phyloP scores from a whole-genome alignment of 2,113 vertebrate species.

The Equus quagga region DNA sequence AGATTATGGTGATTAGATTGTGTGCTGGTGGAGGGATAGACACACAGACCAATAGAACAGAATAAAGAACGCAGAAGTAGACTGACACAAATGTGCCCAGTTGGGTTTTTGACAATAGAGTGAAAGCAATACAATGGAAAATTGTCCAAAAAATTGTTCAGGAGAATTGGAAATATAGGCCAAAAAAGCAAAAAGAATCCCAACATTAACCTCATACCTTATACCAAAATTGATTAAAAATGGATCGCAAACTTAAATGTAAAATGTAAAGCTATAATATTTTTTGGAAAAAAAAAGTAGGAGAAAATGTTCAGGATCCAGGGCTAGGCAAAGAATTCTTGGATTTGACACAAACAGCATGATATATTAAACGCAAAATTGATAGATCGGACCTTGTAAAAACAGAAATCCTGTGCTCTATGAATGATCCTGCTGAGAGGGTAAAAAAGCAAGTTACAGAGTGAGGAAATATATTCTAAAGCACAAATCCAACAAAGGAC shows the following conservation, averaged over 20 bases:
- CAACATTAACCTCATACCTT: not conserved
- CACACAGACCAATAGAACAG: not conserved
- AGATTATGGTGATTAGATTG: rapidly evolving
- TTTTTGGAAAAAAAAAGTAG: not conserved
- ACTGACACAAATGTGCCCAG: not conserved
- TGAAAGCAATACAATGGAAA: not conserved
- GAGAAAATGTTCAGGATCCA: not conserved
- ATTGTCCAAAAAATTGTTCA: not conserved
- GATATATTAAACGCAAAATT: not conserved
- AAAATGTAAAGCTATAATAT: not conserved
- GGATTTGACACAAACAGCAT: not conserved
- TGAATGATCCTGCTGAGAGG: not conserved
- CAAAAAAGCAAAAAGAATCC: not conserved
- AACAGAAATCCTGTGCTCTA: not conserved
- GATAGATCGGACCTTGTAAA: not conserved
- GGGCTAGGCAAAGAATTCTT: not conserved
- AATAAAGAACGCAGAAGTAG: not conserved
- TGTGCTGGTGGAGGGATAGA: not conserved
- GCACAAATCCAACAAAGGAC: not conserved
- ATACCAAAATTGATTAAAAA: not conserved
- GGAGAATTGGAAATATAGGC: not conserved
- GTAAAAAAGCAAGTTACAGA: not conserved
- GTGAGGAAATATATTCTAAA: not conserved
- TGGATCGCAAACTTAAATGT: not conserved
- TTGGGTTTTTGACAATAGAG: not conserved